These are phyloP conservation scores for Pycnonotus jocosus DNA, from an alignment of 2,113 vertebrate species.

Conservation along the genomic window DNA sequence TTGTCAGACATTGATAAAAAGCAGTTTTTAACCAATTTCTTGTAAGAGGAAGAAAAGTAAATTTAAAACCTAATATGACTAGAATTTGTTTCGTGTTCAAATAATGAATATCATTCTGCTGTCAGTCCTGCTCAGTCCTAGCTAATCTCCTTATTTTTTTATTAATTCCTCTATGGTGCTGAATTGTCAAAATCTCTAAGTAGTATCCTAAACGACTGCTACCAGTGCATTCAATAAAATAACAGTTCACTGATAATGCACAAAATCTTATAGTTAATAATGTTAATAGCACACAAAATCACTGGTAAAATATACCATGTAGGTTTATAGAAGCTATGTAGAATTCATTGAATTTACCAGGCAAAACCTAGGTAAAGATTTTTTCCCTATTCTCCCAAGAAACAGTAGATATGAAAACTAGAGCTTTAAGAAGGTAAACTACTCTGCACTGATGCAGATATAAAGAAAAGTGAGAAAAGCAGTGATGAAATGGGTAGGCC, in stretches of 20 bases:
- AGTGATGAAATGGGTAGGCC: background rate
- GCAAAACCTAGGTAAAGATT: background rate
- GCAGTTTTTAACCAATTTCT: background rate
- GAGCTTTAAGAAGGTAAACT: background rate
- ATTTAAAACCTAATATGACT: background rate
- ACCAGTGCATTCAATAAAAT: background rate
- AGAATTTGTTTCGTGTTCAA: background rate
- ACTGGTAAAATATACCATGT: background rate
- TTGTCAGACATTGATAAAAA: background rate
- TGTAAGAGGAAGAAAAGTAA: background rate
- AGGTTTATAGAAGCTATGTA: background rate
- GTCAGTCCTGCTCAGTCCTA: background rate
- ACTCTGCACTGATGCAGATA: background rate
- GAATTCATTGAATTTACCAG: background rate
- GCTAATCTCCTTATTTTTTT: background rate
- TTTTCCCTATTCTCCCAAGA: background rate
- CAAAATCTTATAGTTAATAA: background rate
- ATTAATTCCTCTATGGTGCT: background rate
- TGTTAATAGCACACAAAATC: background rate
- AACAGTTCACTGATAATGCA: background rate
- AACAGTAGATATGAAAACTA: background rate
- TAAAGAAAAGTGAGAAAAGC: background rate
- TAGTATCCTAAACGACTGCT: background rate
- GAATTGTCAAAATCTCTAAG: background rate
- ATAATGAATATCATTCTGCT: background rate